These are phyloP conservation scores for Hippopotamus amphibius DNA, from an alignment of 2,113 vertebrate species.

Conservation along the genomic window DNA sequence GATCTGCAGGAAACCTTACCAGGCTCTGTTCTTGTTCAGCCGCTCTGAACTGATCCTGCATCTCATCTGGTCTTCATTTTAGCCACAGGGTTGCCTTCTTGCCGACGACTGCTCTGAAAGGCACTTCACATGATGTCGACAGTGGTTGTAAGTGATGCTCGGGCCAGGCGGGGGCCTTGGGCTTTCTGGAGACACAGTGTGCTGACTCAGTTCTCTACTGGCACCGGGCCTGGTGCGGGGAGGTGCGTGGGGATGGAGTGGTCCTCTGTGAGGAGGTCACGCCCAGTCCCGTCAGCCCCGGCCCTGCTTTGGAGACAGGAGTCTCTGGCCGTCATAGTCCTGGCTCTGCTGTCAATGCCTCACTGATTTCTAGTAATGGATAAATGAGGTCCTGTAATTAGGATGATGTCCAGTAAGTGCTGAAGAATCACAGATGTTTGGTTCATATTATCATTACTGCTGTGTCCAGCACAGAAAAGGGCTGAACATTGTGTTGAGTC, in stretches of 20 bases:
- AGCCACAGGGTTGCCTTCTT: not conserved
- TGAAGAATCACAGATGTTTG: not conserved
- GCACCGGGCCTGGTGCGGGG: not conserved
- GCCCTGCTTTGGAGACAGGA: not conserved
- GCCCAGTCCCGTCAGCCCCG: not conserved
- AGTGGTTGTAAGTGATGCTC: not conserved
- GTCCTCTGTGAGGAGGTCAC: not conserved
- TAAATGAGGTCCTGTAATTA: not conserved
- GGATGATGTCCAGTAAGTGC: not conserved
- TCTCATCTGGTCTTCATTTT: not conserved
- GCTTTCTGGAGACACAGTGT: not conserved
- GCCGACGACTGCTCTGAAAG: not conserved
- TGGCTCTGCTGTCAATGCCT: not conserved
- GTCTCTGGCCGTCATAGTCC: accelerated
- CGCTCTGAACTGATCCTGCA: not conserved
- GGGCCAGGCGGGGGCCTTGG: not conserved
- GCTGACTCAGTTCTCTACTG: not conserved
- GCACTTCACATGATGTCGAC: not conserved
- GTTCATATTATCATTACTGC: accelerated
- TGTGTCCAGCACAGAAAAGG: slow-evolving; percentile 87
- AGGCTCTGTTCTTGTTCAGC: not conserved
- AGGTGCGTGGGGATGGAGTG: not conserved
- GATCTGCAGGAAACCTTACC: not conserved
- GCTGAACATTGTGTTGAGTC: slow-evolving; percentile 91
- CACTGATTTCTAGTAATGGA: not conserved